Evolutionary conservation across 2,113 vertebrate species (phyloP).

Genomic region (Zapornia atra): DNA sequence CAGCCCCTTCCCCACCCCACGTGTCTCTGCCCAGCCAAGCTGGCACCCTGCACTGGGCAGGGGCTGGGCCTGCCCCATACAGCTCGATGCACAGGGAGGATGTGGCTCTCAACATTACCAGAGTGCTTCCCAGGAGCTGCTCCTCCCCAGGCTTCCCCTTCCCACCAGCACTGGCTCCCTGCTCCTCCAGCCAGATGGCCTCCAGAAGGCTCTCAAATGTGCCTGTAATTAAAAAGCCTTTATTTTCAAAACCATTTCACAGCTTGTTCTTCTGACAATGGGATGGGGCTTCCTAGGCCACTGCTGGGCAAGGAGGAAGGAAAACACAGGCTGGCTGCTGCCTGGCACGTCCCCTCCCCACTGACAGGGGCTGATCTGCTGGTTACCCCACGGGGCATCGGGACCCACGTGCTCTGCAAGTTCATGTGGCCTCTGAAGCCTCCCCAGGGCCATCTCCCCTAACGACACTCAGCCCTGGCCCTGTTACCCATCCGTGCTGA

Average conservation of each 20-base stretch:
- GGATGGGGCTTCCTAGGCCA: background rate
- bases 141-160: background rate
- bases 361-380: fast-evolving
- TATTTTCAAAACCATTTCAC: slow-evolving; percentile 44
- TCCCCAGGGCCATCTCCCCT: background rate
- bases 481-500: background rate
- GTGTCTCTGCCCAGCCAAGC: fast-evolving
- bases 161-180: background rate
- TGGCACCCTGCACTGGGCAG: fast-evolving
- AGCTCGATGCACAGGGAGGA: background rate
- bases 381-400: fast-evolving
- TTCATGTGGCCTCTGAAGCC: fast-evolving
- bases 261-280: background rate
- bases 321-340: background rate
- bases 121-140: background rate
- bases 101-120: background rate
- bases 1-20: background rate
- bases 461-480: background rate
- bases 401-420: background rate
- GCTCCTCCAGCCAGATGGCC: slow-evolving; percentile 26
- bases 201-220: slow-evolving; percentile 25
- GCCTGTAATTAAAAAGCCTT: slow-evolving; percentile 26
- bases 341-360: fast-evolving
- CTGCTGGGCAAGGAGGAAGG: background rate
- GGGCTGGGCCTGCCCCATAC: fast-evolving